Evolutionary conservation across 2,113 vertebrate species (phyloP).

Genomic region (Triplophysa tibetana): DNA sequence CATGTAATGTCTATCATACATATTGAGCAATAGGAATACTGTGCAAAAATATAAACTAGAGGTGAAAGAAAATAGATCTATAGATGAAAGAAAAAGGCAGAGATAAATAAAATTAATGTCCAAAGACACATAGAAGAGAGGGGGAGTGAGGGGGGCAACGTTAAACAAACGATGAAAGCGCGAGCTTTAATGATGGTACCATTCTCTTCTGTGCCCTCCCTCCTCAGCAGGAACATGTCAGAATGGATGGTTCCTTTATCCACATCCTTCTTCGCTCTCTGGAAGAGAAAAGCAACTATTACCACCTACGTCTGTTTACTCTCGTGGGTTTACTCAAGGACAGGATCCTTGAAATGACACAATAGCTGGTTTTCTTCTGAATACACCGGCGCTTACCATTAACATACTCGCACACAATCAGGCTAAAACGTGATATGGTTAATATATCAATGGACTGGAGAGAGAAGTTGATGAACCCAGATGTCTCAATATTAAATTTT

Average conservation of each 20-base stretch:
- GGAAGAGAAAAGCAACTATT: conserved; percentile 44
- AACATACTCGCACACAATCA: conserved; percentile 2
- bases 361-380: not conserved
- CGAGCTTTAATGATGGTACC: conserved; percentile 61
- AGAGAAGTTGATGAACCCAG: no score
- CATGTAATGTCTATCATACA: not conserved
- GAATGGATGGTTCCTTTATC: conserved; percentile 91
- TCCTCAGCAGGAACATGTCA: conserved; percentile 89
- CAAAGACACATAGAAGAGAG: not conserved
- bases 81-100: not conserved
- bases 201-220: conserved; percentile 78
- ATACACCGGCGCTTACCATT: not conserved
- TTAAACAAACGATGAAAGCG: not conserved
- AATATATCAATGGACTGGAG: not conserved
- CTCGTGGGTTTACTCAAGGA: conserved; percentile 36
- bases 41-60: no score
- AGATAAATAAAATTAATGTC: not conserved
- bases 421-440: not conserved
- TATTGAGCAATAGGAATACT: not conserved
- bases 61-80: no score
- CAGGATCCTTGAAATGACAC: conserved; percentile 4
- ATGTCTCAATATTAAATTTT: no score
- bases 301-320: conserved; percentile 13
- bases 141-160: not conserved
- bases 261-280: conserved; percentile 94